A percentile compares a stretch with the other conserved stretches of the same genome.
These are phyloP conservation scores for Ibidorhyncha struthersii DNA, from an alignment of 2,113 vertebrate genomes.

Conservation along the genomic window DNA sequence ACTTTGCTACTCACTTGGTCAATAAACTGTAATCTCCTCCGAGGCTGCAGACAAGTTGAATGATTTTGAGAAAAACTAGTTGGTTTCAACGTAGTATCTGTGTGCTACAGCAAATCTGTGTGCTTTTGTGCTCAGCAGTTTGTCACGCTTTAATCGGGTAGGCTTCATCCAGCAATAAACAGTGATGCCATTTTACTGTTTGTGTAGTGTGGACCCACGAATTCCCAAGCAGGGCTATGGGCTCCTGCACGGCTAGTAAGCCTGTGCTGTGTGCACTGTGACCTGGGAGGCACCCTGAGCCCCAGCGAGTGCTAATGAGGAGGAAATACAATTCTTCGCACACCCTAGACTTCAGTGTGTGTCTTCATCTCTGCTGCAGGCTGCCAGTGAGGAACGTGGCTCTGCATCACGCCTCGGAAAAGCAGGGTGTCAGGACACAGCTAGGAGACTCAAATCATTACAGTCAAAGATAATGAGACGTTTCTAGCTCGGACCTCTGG, in stretches of 20 bases:
- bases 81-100: background rate
- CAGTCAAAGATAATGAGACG: background rate
- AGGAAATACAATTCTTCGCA: background rate
- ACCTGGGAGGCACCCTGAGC: background rate
- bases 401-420: background rate
- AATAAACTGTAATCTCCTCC: conserved; percentile 14
- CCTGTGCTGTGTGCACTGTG: background rate
- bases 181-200: background rate
- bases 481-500: background rate
- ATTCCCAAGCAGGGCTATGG: background rate
- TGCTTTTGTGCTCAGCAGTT: background rate
- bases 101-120: background rate
- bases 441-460: background rate
- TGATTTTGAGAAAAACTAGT: background rate
- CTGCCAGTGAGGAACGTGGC: background rate
- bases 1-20: background rate
- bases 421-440: background rate
- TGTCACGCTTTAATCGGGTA: background rate
- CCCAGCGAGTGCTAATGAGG: background rate
- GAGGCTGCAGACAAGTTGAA: background rate
- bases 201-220: background rate
- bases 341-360: background rate
- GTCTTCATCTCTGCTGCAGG: background rate
- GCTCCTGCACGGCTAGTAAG: background rate
- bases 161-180: background rate